These are phyloP conservation scores for Pollenia griseotomentosa DNA, from an alignment of 2,888 invertebrate genomes.

Conservation along the genomic window DNA sequence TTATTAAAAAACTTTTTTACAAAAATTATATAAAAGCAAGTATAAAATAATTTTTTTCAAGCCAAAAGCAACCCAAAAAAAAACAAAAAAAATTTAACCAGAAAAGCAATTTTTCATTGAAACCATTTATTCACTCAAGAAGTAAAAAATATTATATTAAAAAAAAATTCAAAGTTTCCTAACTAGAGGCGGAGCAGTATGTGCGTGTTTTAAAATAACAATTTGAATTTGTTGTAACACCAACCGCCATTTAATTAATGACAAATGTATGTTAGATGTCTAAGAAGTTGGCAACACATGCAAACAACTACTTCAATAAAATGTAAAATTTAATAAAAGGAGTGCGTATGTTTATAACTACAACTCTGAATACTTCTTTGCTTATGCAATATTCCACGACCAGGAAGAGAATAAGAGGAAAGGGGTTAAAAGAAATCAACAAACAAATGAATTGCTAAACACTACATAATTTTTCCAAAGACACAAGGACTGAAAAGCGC, in stretches of 20 bases:
- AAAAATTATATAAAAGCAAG: slow-evolving; percentile 39
- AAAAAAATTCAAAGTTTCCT: slow-evolving; percentile 5
- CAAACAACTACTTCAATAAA: slow-evolving; percentile 30
- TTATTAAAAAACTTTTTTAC: slow-evolving; percentile 62
- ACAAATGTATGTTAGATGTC: slow-evolving; percentile 73
- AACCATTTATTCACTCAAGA: not conserved
- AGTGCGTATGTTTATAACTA: slow-evolving; percentile 2
- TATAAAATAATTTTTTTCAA: slow-evolving; percentile 1
- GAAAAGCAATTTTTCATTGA: slow-evolving; percentile 19
- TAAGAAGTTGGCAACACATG: slow-evolving; percentile 68
- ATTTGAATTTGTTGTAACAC: slow-evolving; percentile 74
- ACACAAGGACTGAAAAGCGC: slow-evolving; percentile 24
- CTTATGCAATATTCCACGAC: not conserved
- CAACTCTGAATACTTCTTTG: not conserved
- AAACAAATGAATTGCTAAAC: slow-evolving; percentile 71
- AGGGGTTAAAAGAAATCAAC: slow-evolving; percentile 38
- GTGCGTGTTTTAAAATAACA: slow-evolving; percentile 66
- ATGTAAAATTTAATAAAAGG: slow-evolving; percentile 35
- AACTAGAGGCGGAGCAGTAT: slow-evolving; percentile 21
- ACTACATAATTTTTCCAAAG: slow-evolving; percentile 61
- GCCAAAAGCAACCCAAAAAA: not conserved
- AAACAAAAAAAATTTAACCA: not conserved
- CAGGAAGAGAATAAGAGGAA: not conserved
- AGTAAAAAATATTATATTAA: not conserved
- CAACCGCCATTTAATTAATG: slow-evolving; percentile 76